These are phyloP conservation scores for Tragelaphus scriptus DNA, from an alignment of 2,113 vertebrate species.

Conservation along the genomic window DNA sequence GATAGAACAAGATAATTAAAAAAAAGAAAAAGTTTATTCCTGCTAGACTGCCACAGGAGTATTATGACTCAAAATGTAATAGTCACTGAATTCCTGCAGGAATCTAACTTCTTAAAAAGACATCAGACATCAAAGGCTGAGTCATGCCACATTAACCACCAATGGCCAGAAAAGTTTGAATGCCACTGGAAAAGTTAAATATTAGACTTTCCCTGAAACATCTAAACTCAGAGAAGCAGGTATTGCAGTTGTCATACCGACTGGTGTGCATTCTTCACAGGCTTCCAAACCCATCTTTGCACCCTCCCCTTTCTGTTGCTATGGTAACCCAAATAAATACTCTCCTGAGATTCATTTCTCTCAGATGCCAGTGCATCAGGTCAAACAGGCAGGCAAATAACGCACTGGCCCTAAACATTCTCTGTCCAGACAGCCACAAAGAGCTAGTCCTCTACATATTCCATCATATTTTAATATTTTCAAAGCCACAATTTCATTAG, in stretches of 20 bases:
- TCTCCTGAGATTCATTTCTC: slow-evolving; percentile 61
- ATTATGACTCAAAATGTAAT: slow-evolving; percentile 73
- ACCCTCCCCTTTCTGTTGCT: slow-evolving; percentile 55
- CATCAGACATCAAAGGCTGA: slow-evolving; percentile 73
- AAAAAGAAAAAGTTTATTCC: slow-evolving; percentile 64
- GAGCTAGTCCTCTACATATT: neutral
- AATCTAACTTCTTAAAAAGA: slow-evolving; percentile 72
- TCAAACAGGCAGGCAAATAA: slow-evolving; percentile 62
- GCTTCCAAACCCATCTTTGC: slow-evolving; percentile 15
- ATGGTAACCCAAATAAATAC: slow-evolving; percentile 70
- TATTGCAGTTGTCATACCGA: slow-evolving; percentile 61
- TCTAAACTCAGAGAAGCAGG: slow-evolving; percentile 62
- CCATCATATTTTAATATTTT: neutral
- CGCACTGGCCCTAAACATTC: neutral
- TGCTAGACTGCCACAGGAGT: slow-evolving; percentile 66
- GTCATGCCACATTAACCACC: slow-evolving; percentile 76
- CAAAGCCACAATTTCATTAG: slow-evolving; percentile 8
- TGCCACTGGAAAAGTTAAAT: slow-evolving; percentile 71
- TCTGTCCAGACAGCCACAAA: slow-evolving; percentile 35
- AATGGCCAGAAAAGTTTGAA: slow-evolving; percentile 75
- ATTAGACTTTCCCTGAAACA: slow-evolving; percentile 74
- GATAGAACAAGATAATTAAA: slow-evolving; percentile 59
- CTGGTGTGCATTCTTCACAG: slow-evolving; percentile 64
- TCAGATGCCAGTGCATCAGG: slow-evolving; percentile 44
- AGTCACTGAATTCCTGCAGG: slow-evolving; percentile 76